A percentile compares a stretch with the other conserved stretches of the same genome.
These are phyloP conservation scores for Eupithecia dodoneata DNA, from an alignment of 2,888 invertebrate species.

Conservation along the genomic window DNA sequence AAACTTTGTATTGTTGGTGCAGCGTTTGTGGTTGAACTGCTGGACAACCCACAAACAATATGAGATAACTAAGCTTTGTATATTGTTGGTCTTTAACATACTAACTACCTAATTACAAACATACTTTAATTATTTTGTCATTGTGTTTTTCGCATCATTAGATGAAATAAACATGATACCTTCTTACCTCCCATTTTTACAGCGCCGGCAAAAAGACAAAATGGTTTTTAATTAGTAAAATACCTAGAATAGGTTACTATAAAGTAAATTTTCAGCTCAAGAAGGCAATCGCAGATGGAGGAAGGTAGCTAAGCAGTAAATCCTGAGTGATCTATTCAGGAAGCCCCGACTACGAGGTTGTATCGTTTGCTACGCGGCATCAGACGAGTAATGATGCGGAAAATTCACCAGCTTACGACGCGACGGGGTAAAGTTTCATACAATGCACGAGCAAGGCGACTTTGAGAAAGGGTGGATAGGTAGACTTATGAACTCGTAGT, in stretches of 20 bases:
- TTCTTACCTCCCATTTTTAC: background rate
- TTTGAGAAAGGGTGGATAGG: background rate
- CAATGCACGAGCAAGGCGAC: background rate
- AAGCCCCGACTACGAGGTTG: constrained; percentile 52
- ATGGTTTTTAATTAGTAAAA: background rate
- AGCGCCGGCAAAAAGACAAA: background rate
- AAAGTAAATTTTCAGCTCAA: constrained; percentile 18
- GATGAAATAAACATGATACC: background rate
- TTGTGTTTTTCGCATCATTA: background rate
- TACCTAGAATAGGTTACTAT: background rate
- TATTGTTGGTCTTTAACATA: background rate
- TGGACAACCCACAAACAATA: background rate
- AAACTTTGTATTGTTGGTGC: constrained; percentile 28
- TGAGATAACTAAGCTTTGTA: background rate
- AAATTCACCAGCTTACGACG: constrained; percentile 63
- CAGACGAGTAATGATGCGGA: constrained; percentile 68
- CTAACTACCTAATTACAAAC: background rate
- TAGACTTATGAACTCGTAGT: background rate
- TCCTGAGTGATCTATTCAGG: constrained; percentile 57
- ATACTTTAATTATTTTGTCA: too few relatives aligned
- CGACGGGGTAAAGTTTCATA: constrained; percentile 13
- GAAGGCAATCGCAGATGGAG: constrained; percentile 42
- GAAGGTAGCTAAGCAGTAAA: constrained; percentile 43
- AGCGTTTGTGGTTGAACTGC: constrained; percentile 15
- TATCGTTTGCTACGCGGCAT: constrained; percentile 49